Evolutionary conservation across 2,113 vertebrate genomes (phyloP), one percentile per base, ranked within the genome.

Genomic region (Dermatemys mawii): DNA sequence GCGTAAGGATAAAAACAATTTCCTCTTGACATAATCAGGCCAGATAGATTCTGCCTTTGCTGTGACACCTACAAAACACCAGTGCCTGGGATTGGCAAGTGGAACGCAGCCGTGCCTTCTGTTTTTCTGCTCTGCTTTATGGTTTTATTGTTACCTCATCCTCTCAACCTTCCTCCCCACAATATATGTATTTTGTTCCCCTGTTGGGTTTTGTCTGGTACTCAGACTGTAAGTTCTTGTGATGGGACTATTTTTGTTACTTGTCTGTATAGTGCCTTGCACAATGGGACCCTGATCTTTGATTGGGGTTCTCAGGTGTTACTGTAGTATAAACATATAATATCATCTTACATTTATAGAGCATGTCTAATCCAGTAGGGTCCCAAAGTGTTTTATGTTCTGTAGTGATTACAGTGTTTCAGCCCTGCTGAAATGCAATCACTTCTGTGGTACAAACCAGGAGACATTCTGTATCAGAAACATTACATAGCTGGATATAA

Each of bases 291-390:
- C 35, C 17, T 67, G 60, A 67, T n/a, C 60, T 67, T 67, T n/a
- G 35, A 67, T 9, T n/a, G 35, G 60, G 32, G 60, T 67, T 35
- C 16, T 63, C 16, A 63, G 16, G 16, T 16, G 32, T 35, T 63
- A 63, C 32, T 67, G 35, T 67, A 67, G 60, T n/a, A n/a, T 9
- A 67, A n/a, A 67, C 17, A 91, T 88, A 83, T 88, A 88, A 73
- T 49, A 5, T 84, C 46, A 49, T 2, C 1, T 5, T 83, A 0
- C 27, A 41, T 89, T 80, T 88, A 17, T 82, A 50, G 90, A 87
- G 63, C 57, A 44, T 24, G 11, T 67, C 24, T 73, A 60, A 60
- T 70, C 88, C 38, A 76, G 19, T 22, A 75, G 11, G 2, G 1
- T 0, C 2, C 11, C 50, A 57, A 85, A 86, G 2, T 0, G 16